Evolutionary conservation across 92 coral and sea anemone genomes (phyloP), one percentile per base, ranked within the genome.

Genomic region (Plumapathes pennacea): DNA sequence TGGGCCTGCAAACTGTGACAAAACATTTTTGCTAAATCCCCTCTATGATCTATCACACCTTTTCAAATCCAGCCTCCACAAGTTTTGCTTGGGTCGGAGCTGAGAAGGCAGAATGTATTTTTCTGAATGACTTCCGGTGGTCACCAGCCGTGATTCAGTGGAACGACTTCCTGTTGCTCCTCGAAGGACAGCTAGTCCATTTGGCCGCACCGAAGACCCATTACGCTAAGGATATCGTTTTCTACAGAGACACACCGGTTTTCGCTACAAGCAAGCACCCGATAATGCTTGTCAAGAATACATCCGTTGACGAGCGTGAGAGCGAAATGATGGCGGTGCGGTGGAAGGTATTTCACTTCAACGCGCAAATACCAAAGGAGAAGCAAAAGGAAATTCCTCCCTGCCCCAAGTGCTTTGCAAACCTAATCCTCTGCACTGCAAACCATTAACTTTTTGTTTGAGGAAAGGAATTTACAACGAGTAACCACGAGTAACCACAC

Each of bases 161-260:
- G 79, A 64, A 76, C 32, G 89, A 76, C 58, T 52, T 83, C 6
- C 62, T 83, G 25, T 49, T 70, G 28, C 67, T 70, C 10, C 58
- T 76, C 46, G 81, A 76, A 18, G 84, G 84, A 3, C 74, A 75
- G 39, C 37, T 43, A 3, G 71, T 72, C 43, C 74, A 80, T 48
- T 28, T 72, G n/a, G 75, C 86, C 36, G 81, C 86, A 3, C 86
- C 71, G 2, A 72, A 80, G 42, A 53, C 78, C 4, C 86, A 80
- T 25, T 73, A 47, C 47, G 50, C 77, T 19, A 65, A 54, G 22
- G 88, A 81, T 42, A 46, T 74, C 4, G 32, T 25, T 4, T 47
- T 67, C 26, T 14, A 29, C 2, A 36, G 11, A 14, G 78, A 78
- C 64, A 54, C 69, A 20, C 78, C 78, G 0, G 54, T 70, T 33